Base-by-base conservation (phyloP, 2,113 vertebrate genomes). In the Erpornis zantholeuca region DNA sequence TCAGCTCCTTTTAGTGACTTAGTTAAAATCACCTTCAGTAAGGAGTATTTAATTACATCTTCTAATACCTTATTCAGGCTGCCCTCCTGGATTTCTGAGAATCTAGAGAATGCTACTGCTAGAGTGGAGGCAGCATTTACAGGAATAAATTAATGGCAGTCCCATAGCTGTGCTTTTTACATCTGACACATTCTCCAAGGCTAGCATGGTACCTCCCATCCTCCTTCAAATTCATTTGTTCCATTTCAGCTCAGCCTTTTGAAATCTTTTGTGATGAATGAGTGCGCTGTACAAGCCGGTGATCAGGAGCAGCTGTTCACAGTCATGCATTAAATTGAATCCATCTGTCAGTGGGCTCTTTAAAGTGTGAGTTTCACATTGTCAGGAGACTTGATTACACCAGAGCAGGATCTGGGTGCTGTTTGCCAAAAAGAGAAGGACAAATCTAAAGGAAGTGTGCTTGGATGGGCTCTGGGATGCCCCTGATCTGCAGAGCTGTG, bases 301-400 rank as follows among this genome's bases (percentile, higher is more conserved):
- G 85, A 96, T 94, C 94, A 93, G 38, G 90, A 96, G 64, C 93
- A 96, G 96, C 93, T 95, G 94, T 36, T 96, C 75, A 70, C 31
- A 95, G 76, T 81, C 88, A 27, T 90, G 69, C 64, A 83, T 93
- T 83, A 81, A 92, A 97, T 88, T 27, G 76, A 90, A 71, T 56
- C 96, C 94, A 94, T 86, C 88, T 93, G 94, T 70, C 86, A 71
- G 52, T 45, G 82, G 64, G 33, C 56, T 88, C 85, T 71, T 93
- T n/a, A 73, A 88, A 90, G 71, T 57, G 56, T 0, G n/a, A 86
- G 69, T 65, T 83, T 56, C 90, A 86, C 47, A 5, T 86, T 88
- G 69, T 92, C 82, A 86, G 88, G 79, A 81, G 85, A 75, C 68
- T 65, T 78, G 64, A 70, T 69, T 69, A 28, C 72, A 75, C 27